These are phyloP conservation scores for Sylvietta virens DNA, from an alignment of 2,113 vertebrate species.

Conservation along the genomic window DNA sequence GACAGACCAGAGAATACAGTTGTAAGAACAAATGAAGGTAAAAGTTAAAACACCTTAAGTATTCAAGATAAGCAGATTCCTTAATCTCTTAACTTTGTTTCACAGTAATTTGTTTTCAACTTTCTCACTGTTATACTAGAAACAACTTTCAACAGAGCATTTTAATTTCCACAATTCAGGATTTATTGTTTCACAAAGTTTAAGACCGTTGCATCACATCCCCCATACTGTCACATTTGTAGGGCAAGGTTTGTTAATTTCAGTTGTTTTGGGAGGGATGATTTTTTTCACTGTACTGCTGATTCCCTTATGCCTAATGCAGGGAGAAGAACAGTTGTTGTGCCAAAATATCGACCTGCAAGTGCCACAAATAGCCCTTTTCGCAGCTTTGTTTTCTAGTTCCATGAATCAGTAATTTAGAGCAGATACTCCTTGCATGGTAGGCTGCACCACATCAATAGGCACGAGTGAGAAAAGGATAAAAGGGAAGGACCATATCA, in stretches of 20 bases:
- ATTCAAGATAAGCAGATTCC: not conserved
- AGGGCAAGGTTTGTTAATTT: not conserved
- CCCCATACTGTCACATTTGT: not conserved
- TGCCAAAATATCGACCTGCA: not conserved
- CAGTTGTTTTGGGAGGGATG: not conserved
- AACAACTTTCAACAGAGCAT: not conserved
- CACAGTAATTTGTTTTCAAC: not conserved
- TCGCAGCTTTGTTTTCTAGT: not conserved
- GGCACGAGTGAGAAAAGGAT: rapidly evolving
- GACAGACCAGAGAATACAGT: not conserved
- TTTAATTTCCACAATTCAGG: not conserved
- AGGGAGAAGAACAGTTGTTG: not conserved
- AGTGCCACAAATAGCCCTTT: not conserved
- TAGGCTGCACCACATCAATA: not conserved
- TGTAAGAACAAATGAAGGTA: not conserved
- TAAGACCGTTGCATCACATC: not conserved
- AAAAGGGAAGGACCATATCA: not conserved
- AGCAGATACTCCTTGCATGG: not conserved
- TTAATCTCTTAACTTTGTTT: not conserved
- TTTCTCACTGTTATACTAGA: not conserved
- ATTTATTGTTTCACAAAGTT: not conserved
- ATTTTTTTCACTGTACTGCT: not conserved
- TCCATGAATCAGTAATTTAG: not conserved
- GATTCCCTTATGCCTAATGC: not conserved
- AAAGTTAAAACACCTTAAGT: not conserved